A percentile compares a stretch with the other conserved stretches of the same genome.
Evolutionary conservation across 2,113 vertebrate species (phyloP).

Genomic region (Physeter macrocephalus): DNA sequence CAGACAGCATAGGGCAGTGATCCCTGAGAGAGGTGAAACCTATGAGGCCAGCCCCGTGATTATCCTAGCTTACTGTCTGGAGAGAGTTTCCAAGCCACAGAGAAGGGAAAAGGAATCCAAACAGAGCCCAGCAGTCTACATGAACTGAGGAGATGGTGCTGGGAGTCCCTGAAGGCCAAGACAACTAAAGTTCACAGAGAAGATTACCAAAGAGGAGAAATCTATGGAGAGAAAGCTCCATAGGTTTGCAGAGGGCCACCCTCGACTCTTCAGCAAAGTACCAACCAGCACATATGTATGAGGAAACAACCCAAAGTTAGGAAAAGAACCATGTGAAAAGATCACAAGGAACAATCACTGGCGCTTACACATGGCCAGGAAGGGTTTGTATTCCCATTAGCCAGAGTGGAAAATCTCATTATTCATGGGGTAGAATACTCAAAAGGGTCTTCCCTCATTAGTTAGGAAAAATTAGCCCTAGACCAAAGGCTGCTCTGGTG

Average conservation of each 20-base stretch:
- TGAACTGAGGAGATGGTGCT: background rate
- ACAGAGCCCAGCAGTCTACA: background rate
- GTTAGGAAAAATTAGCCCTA: background rate
- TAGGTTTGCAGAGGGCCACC: background rate
- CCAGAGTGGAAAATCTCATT: background rate
- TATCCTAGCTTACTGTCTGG: background rate
- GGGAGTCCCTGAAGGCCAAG: background rate
- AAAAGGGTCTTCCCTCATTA: background rate
- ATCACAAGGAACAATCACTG: background rate
- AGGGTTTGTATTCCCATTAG: background rate
- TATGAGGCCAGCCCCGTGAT: background rate
- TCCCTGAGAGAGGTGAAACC: background rate
- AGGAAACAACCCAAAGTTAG: background rate
- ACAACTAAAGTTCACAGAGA: background rate
- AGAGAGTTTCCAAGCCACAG: background rate
- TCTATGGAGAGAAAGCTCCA: background rate
- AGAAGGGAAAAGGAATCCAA: background rate
- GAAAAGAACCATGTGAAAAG: background rate
- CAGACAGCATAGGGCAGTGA: background rate
- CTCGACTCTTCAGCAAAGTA: background rate
- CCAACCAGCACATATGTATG: background rate
- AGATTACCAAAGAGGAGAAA: background rate
- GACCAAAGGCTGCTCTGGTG: background rate
- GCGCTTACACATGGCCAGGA: background rate
- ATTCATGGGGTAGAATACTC: background rate